Base-by-base conservation (phyloP, 2,113 vertebrate species). In the Lipotes vexillifer region DNA sequence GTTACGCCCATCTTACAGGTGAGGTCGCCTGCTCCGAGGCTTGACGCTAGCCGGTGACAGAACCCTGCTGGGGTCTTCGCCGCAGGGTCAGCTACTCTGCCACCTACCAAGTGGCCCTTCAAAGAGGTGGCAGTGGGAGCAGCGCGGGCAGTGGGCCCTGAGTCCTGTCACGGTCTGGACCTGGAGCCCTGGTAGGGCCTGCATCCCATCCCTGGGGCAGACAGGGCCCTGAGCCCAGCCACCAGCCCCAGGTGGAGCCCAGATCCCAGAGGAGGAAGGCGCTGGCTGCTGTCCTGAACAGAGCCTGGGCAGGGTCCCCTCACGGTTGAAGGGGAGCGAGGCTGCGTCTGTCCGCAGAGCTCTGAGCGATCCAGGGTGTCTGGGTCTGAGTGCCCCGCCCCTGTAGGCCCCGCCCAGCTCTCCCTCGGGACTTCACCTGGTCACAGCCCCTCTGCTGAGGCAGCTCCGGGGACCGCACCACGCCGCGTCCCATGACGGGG, bases 211-310 rank as follows among this genome's bases (percentile, higher is more conserved):
- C 33, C 49, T 25, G 49, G 77, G 55, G 78, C 44, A n/a, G 41
- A 13, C 59, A 5, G 31, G 29, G 44, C 31, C 72, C 33, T 36
- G 31, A n/a, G 38, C 38, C 27, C 31, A 5, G 36, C 36, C n/a
- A 17, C 29, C 27, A 4, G 31, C 31, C 65, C 36, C 41, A 18
- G 41, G 41, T 10, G 4, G 21, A 33, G 29, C 88, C 72, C 33
- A 0, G 25, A 36, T 12, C 38, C 78, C 0, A 2, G 27, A 8
- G 17, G 44, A 68, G 11, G 68, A n/a, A 12, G 38, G 20, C 0
- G 0, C 14, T n/a, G n/a, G 8, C 61, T 27, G 5, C 38, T 0
- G 0, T 31, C 75, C 29, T 4, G 14, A 20, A 31, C 82, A 4
- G 12, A 29, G 31, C 38, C 63, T 17, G 44, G 2, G 3, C 8